Evolutionary conservation across 2,113 vertebrate species (phyloP), one percentile per base, ranked within the genome.

Genomic region (Bufo gargarizans): DNA sequence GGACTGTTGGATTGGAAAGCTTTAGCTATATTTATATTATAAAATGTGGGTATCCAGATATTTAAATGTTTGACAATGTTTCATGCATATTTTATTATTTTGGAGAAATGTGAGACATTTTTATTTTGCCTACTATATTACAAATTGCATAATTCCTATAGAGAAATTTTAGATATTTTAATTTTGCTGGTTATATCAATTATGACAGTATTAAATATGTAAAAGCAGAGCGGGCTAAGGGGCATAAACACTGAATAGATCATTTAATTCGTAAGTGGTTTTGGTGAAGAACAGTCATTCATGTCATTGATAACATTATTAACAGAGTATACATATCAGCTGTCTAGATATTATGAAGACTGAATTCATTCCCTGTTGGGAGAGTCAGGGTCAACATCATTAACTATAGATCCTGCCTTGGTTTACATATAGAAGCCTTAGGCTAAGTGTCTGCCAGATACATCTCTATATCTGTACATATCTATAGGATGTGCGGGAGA

Each of bases 311-410:
- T 97, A 96, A 96, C 93, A 94, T 97, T 97, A 98, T 97, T 97
- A 98, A 95, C 94, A 95, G 93, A 94, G 95, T 96, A 96, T 97
- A 97, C 97, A 97, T 98, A 98, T 99, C 97, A 98, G 97, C 96
- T 97, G 96, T 96, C 94, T 93, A 95, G 96, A 96, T 97, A 96
- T 97, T 97, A 97, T 97, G 97, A 97, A 96, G 95, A 95, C 96
- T 97, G 96, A 98, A 98, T 97, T 96, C 96, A 96, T 94, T 96
- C 95, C 95, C 97, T 98, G 96, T 96, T 97, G 97, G 95, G 96
- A 95, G 97, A 97, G 96, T 96, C 96, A 95, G 96, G 97, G 97
- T 99, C 98, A 99, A 97, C 97, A 96, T 98, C 97, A 98, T 99
- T 99, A 99, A 97, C 96, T 97, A 94, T 93, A 94, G 93, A 96